Percentiles rank a stretch among this genome's conserved stretches.
phyloP scores from a whole-genome alignment of 2,113 vertebrate species.

The Thomomys bottae region DNA sequence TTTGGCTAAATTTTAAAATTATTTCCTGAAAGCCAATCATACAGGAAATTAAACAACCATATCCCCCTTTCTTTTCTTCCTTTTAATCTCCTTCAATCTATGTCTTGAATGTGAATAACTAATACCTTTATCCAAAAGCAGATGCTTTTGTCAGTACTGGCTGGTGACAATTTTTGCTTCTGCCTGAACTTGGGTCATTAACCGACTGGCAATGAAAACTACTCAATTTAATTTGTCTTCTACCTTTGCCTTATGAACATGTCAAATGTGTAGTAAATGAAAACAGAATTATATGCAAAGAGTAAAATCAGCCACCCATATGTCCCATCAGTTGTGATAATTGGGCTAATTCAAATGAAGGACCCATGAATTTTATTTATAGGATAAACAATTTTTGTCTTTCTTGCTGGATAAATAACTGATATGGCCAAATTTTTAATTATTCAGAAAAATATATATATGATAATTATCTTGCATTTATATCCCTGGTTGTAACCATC shows the following conservation, averaged over 20 bases:
- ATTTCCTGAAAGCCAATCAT: background rate
- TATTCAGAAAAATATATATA: background rate
- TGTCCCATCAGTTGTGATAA: background rate
- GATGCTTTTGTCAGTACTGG: background rate
- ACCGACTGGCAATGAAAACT: background rate
- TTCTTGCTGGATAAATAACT: background rate
- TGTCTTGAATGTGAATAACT: background rate
- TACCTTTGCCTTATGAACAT: background rate
- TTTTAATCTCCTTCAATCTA: background rate
- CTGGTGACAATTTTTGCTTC: background rate
- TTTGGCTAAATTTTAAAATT: background rate
- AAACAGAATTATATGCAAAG: background rate
- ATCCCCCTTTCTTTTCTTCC: background rate
- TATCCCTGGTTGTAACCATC: conserved; percentile 35
- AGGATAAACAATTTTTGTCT: background rate
- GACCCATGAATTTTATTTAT: background rate
- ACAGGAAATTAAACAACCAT: background rate
- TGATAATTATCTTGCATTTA: conserved; percentile 13
- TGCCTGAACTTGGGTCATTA: background rate
- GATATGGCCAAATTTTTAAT: background rate
- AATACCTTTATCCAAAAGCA: background rate
- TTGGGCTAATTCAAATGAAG: background rate
- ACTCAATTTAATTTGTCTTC: background rate
- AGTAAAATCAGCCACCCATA: conserved; percentile 7
- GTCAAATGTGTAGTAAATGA: background rate